A percentile compares a stretch with the other conserved stretches of the same genome.
Evolutionary conservation across 2,113 vertebrate genomes (phyloP).

Genomic region (Xerus inauris): DNA sequence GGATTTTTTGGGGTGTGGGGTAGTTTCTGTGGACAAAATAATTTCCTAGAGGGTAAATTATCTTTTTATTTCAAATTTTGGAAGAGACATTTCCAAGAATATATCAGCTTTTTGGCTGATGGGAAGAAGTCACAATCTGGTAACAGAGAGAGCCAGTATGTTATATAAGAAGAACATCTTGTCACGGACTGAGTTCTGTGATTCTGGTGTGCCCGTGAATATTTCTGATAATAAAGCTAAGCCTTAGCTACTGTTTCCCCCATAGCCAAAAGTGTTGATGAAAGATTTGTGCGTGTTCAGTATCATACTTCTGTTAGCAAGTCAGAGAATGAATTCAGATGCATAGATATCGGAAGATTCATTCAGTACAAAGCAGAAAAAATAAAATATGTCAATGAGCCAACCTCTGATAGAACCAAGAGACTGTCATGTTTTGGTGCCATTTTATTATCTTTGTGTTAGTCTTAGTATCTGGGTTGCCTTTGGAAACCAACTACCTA

Average conservation of each 20-base stretch:
- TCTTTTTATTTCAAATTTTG: conserved; percentile 37
- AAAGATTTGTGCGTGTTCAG: not conserved
- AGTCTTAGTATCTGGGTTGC: not conserved
- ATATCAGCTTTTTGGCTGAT: conserved; percentile 76
- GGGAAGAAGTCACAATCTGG: conserved; percentile 76
- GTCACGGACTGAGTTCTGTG: conserved; percentile 58
- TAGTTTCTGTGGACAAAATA: conserved; percentile 46
- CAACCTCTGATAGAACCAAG: not conserved
- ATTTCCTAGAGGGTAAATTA: conserved; percentile 75
- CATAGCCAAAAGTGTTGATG: not conserved
- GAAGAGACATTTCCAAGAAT: conserved; percentile 74
- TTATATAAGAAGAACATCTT: conserved; percentile 77
- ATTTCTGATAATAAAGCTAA: conserved; percentile 59
- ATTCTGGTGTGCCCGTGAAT: conserved; percentile 50
- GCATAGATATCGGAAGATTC: not conserved
- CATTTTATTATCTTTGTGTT: not conserved
- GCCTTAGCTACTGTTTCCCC: conserved; percentile 41
- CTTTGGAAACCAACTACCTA: not conserved
- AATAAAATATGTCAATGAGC: not conserved
- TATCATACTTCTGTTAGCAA: conserved; percentile 52
- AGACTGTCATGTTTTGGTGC: not conserved
- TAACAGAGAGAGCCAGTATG: conserved; percentile 60
- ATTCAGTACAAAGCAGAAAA: not conserved
- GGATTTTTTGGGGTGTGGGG: no score
- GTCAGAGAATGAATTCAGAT: conserved; percentile 50